phyloP scores from a whole-genome alignment of 2,888 invertebrate species.

The Caenorhabditis sp. region DNA sequence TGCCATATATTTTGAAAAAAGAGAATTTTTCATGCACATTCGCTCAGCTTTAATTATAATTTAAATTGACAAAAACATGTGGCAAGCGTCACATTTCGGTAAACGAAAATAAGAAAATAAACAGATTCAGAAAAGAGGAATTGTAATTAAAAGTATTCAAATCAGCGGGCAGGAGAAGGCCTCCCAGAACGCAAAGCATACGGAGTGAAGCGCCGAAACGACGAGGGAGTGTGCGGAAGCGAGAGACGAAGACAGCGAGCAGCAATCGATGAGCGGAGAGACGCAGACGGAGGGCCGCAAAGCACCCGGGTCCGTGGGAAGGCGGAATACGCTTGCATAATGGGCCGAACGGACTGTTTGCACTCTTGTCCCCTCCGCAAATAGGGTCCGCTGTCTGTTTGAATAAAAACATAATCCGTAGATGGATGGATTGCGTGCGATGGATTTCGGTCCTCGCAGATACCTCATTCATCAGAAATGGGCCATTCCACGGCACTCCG shows the following conservation, averaged over 20 bases:
- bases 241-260: constrained; percentile 16
- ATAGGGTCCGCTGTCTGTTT: constrained; percentile 17
- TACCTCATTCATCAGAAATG: constrained; percentile 24
- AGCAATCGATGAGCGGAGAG: constrained; percentile 41
- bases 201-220: constrained; percentile 32
- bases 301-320: neutral
- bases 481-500: constrained; percentile 16
- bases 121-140: no score
- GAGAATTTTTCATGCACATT: no score
- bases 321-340: constrained; percentile 22
- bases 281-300: constrained; percentile 26
- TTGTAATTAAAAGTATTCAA: constrained; percentile 10
- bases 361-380: constrained; percentile 23
- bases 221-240: neutral
- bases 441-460: no score
- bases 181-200: constrained; percentile 37
- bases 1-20: no score
- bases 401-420: constrained; percentile 23
- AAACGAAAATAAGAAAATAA: no score
- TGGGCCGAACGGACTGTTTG: constrained; percentile 25
- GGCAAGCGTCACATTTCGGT: no score
- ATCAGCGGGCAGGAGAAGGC: constrained; percentile 11
- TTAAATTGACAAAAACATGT: no score
- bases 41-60: no score
- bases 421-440: no score